Evolutionary conservation across 2,797 vertebrate genomes (phyloP).

Genomic region (Sylvia borin): DNA sequence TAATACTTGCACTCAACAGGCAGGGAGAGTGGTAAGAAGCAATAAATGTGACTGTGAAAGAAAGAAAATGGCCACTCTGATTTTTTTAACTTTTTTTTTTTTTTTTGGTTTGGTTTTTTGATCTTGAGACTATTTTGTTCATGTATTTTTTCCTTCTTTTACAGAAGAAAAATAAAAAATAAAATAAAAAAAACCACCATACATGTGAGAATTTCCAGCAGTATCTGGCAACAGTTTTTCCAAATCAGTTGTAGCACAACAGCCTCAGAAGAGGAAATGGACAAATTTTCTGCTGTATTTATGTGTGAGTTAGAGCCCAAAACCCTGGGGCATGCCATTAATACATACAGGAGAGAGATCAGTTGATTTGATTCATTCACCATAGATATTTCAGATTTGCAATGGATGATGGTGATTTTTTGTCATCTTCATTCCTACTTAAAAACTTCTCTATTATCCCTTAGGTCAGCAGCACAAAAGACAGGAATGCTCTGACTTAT

Average conservation of each 20-base stretch:
- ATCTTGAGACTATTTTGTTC: not conserved
- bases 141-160: not conserved
- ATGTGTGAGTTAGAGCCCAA: not conserved
- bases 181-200: accelerated
- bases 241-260: not conserved
- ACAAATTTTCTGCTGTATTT: not conserved
- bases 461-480: not conserved
- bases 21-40: not conserved
- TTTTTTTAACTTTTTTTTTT: not conserved
- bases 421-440: not conserved
- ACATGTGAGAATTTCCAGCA: not conserved
- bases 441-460: not conserved
- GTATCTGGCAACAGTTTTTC: not conserved
- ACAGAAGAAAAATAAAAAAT: accelerated
- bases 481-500: not conserved
- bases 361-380: not conserved
- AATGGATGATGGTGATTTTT: not conserved
- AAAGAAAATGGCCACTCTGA: not conserved
- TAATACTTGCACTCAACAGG: not conserved
- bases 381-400: not conserved
- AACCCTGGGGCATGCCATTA: not conserved
- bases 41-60: not conserved
- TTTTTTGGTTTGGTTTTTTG: not conserved
- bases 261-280: not conserved
- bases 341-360: not conserved